Base-by-base conservation (phyloP, 1,140 invertebrate species). In the Acromyrmex charruanus region DNA sequence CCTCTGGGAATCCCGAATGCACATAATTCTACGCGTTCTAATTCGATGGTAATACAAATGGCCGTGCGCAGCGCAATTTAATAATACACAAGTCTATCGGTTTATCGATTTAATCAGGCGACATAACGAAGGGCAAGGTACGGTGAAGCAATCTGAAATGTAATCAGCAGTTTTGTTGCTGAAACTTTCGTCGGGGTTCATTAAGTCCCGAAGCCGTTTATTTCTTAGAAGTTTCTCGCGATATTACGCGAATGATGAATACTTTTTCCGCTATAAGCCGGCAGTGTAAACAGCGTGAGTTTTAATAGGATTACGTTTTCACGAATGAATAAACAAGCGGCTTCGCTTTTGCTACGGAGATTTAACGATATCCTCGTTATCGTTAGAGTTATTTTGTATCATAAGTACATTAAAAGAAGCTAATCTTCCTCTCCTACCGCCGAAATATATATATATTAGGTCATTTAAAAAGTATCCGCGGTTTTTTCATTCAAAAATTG, bases 271-370 rank as follows among this genome's bases (percentile, higher is more conserved):
- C 53, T 71, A 72, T 59, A 74, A 72, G 39, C 39, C 18, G 68
- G 14, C 80, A 61, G 55, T 61, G 80, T 82, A 82, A 74, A 82
- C 80, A 82, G 55, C 80, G 44, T 44, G 80, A 82, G 80, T 82
- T 82, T 82, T 82, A 82, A 82, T 82, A 82, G 80, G 80, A 82
- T 82, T 82, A 82, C 80, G 80, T 74, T 82, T 82, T 82, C 68
- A 49, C 80, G 68, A 82, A 74, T 82, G 80, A 82, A 82, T 82
- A 82, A 82, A 82, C 80, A 82, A 82, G 69, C 80, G 55, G 68
- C 68, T 59, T 61, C 69, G 49, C 80, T 82, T 72, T 82, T 82
- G 44, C 25, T 71, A n/a, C 25, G 16, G 1, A 35, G 51, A 82
- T 74, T 82, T 49, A 74, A 61, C 53, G 80, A 82, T 82, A 82